Evolutionary conservation across 2,113 vertebrate species (phyloP).

Genomic region (Cettia cetti): DNA sequence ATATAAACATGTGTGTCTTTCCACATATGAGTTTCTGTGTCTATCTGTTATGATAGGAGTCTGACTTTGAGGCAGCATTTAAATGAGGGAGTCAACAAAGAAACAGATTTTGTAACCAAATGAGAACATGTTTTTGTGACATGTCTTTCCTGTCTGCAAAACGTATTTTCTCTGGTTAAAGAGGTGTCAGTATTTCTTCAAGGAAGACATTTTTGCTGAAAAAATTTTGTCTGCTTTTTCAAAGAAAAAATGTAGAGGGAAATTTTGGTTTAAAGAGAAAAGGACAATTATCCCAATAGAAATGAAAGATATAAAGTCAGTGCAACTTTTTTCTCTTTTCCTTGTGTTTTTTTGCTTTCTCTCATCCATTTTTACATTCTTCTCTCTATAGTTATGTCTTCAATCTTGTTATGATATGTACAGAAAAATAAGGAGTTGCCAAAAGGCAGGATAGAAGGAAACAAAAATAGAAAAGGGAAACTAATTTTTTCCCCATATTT

Average conservation of each 20-base stretch:
- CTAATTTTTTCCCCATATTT: not conserved
- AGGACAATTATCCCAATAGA: not conserved
- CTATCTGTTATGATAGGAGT: constrained; percentile 51
- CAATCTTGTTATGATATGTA: not conserved
- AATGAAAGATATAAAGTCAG: not conserved
- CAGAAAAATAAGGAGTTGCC: not conserved
- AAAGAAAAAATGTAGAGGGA: not conserved
- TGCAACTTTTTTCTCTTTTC: not conserved
- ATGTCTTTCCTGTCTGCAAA: constrained; percentile 48
- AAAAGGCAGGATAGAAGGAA: not conserved
- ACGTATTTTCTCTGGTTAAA: constrained; percentile 46
- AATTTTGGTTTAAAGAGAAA: not conserved
- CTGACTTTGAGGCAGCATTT: constrained; percentile 48
- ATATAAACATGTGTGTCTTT: constrained; percentile 46
- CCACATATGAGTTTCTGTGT: constrained; percentile 27
- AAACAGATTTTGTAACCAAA: constrained; percentile 59
- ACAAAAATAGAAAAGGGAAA: not conserved
- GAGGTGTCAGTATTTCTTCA: constrained; percentile 20
- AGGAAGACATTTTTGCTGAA: constrained; percentile 14
- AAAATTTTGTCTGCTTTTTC: not conserved
- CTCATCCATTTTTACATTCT: not conserved
- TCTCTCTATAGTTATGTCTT: not conserved
- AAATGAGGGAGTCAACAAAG: constrained; percentile 54
- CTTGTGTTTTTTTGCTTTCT: not conserved
- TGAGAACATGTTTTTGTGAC: constrained; percentile 58